Percentiles rank a stretch among this genome's conserved stretches.
Conservation (phyloP, 2,888 invertebrate genomes). For the Eupelmus urozonus region DNA sequence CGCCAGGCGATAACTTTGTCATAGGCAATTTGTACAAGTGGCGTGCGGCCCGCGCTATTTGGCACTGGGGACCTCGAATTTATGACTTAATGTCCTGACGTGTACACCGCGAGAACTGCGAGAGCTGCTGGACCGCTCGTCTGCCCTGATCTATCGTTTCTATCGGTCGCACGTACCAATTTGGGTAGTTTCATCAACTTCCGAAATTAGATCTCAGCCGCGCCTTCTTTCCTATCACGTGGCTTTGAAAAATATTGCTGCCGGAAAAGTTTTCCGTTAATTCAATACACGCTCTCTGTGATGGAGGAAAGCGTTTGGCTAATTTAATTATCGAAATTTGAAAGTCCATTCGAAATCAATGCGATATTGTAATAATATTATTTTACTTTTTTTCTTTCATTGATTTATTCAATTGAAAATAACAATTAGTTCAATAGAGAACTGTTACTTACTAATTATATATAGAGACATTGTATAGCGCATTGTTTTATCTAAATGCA, state of each 20-base stretch:
- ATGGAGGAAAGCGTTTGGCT: too few species aligned
- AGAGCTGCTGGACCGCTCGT: background rate
- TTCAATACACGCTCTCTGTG: background rate
- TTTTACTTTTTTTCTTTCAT: too few species aligned
- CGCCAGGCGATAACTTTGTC: slow-evolving; percentile 75
- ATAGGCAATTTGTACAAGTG: slow-evolving; percentile 77
- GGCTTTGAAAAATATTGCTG: background rate
- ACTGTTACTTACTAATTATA: too few species aligned
- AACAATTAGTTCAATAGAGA: too few species aligned
- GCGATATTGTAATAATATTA: too few species aligned
- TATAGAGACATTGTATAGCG: too few species aligned
- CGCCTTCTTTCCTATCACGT: background rate
- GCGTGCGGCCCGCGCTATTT: slow-evolving; percentile 69
- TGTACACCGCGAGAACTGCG: slow-evolving; percentile 25
- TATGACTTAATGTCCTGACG: slow-evolving; percentile 70
- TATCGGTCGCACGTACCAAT: slow-evolving; percentile 44
- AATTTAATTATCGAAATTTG: too few species aligned
- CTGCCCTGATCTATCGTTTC: slow-evolving; percentile 17
- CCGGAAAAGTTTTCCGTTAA: slow-evolving; percentile 4
- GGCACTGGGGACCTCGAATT: slow-evolving; percentile 75
- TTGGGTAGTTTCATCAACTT: slow-evolving; percentile 48
- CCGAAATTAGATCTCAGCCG: slow-evolving; percentile 37
- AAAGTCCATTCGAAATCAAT: too few species aligned
- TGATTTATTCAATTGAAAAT: too few species aligned
- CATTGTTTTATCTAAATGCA: too few species aligned